Base-by-base conservation (phyloP, 2,113 vertebrate species). In the Bos javanicus region DNA sequence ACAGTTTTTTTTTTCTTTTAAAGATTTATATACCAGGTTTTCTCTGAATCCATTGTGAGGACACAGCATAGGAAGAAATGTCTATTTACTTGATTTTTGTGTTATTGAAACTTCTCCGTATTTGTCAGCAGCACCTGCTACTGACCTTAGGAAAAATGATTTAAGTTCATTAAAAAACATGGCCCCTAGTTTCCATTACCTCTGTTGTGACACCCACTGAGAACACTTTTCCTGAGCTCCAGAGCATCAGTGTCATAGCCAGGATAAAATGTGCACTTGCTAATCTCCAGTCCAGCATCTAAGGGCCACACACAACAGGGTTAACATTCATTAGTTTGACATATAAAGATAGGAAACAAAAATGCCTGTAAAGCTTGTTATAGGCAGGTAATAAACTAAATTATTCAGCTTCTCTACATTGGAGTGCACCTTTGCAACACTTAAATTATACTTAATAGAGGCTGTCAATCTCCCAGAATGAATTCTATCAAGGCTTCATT, bases 251-350 rank as follows among this genome's bases (percentile, higher is more conserved):
- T 7, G 92, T 94, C 74, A 98, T 25, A 85, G 97, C 95, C 50
- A 99, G 97, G 90, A 98, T 80, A 92, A 98, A 46, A 78, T 97
- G 98, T 82, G 96, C 85, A 74, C 92, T 97, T 23, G 88, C 28
- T 54, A 97, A 50, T 97, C 98, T 98, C 95, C 98, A 91, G 87
- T 98, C 97, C 98, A 98, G 94, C 99, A 99, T 99, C 99, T 99
- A 97, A 59, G 94, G 98, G 93, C 5, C 52, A 98, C 17, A 98
- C 17, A 67, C 5, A 87, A 23, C 23, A 87, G 25, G 7, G 26
- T 95, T 91, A 87, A 57, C 17, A 48, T 76, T 26, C 19, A 54
- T 81, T 81, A 91, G 11, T 71, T 57, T 86, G 25, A 48, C 78
- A 92, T 57, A 90, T 23, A 92, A 94, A 91, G 26, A 36, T 26